Percentiles rank a stretch among this genome's conserved stretches.
These are phyloP conservation scores for Chymomyza fuscimana DNA, from an alignment of 2,888 invertebrate species.

Conservation along the genomic window DNA sequence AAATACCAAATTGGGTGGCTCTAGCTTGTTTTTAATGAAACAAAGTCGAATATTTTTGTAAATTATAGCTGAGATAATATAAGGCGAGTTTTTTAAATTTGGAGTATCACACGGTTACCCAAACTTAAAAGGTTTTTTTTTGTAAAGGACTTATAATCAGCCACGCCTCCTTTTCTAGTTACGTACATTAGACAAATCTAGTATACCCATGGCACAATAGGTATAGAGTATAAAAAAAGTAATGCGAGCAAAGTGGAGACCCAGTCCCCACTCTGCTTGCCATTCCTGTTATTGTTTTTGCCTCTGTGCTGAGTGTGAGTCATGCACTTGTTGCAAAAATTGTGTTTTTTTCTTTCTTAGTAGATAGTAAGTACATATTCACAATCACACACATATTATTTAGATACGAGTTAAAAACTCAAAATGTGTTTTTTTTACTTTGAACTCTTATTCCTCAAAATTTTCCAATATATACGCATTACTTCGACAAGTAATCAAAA, in stretches of 20 bases:
- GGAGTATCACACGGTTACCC: too few relatives aligned
- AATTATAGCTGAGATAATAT: too few relatives aligned
- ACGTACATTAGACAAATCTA: not conserved
- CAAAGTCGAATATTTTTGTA: too few relatives aligned
- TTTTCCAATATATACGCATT: conserved; percentile 43
- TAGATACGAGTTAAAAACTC: conserved; percentile 8
- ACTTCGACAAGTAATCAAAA: not conserved
- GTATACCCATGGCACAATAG: not conserved
- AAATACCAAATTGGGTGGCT: too few relatives aligned
- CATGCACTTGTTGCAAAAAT: conserved; percentile 72
- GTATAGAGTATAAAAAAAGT: not conserved
- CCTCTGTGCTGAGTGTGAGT: conserved; percentile 55
- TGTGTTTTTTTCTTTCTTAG: conserved; percentile 24
- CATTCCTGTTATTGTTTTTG: conserved; percentile 57
- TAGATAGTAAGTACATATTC: conserved; percentile 57
- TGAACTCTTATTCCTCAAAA: conserved; percentile 25
- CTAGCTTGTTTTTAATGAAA: too few relatives aligned
- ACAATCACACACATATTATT: conserved; percentile 6
- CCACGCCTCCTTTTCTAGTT: not conserved
- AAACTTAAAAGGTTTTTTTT: too few relatives aligned
- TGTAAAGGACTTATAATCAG: not conserved
- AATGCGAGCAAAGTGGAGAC: conserved; percentile 23
- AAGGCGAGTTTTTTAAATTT: too few relatives aligned
- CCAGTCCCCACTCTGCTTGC: conserved; percentile 29
- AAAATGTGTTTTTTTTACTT: conserved; percentile 11